Conservation (phyloP, 2,797 vertebrate species). For the Tenualosa ilisha region DNA sequence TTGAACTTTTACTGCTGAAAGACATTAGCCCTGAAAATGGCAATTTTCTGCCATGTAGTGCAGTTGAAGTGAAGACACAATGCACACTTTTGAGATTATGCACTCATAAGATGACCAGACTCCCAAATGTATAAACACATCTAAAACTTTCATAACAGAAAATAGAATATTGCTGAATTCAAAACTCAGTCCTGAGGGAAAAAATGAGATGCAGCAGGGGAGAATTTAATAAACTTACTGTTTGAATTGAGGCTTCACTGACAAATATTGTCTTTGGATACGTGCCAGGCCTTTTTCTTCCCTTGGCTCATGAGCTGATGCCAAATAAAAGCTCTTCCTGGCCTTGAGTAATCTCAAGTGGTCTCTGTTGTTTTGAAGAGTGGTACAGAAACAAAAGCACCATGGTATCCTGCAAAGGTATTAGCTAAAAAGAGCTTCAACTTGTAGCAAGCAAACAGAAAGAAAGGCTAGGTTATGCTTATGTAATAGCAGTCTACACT, state of each 20-base stretch:
- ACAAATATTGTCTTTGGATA: constrained; percentile 78
- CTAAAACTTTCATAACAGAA: background rate
- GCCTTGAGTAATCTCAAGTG: constrained; percentile 72
- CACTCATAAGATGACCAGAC: background rate
- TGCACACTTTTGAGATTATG: background rate
- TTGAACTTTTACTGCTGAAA: background rate
- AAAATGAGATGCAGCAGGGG: constrained; percentile 51
- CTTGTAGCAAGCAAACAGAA: constrained; percentile 52
- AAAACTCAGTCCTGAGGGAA: constrained; percentile 55
- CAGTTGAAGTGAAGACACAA: background rate
- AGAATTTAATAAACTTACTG: constrained; percentile 72
- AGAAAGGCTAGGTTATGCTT: constrained; percentile 22
- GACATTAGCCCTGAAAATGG: background rate
- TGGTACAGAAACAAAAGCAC: constrained; percentile 62
- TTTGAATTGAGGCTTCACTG: constrained; percentile 73
- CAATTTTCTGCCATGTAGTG: background rate
- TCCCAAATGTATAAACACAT: background rate
- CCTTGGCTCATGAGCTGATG: constrained; percentile 61
- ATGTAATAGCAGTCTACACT: constrained; percentile 50
- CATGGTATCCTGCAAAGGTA: constrained; percentile 62
- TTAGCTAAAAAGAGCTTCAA: constrained; percentile 46
- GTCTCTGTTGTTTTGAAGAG: constrained; percentile 75
- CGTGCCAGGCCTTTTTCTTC: constrained; percentile 60
- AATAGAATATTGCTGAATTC: constrained; percentile 48
- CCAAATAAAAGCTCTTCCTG: constrained; percentile 71